Evolutionary conservation across 2,888 invertebrate genomes (phyloP).

Genomic region (Chrysina gloriosa): DNA sequence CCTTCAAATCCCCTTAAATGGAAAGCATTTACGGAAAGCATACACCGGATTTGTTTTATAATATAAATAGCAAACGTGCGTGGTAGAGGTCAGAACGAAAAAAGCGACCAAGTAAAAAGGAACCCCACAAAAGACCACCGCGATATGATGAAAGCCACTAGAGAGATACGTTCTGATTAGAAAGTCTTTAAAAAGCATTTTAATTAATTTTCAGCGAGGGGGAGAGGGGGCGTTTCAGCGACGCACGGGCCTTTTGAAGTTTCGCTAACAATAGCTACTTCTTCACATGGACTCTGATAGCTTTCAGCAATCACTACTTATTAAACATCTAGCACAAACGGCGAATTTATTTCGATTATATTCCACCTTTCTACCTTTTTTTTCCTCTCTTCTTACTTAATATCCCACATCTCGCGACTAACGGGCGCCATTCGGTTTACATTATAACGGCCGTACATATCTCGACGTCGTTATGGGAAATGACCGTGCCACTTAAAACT

Average conservation of each 20-base stretch:
- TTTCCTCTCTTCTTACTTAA: too few species aligned
- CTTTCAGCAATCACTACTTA: too few species aligned
- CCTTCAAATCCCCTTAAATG: background rate
- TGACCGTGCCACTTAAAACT: slow-evolving; percentile 18
- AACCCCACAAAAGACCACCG: background rate
- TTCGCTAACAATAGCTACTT: background rate
- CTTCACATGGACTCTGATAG: too few species aligned
- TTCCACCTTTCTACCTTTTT: too few species aligned
- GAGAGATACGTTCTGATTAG: background rate
- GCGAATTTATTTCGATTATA: background rate
- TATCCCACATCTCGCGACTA: background rate
- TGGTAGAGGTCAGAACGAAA: background rate
- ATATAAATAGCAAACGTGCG: background rate
- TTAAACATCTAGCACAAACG: background rate
- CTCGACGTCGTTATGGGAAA: slow-evolving; percentile 9
- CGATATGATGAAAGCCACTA: background rate
- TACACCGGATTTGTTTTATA: background rate
- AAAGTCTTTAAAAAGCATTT: slow-evolving; percentile 6
- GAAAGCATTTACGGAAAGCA: background rate
- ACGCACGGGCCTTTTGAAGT: background rate
- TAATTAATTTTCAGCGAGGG: slow-evolving; percentile 1
- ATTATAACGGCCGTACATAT: slow-evolving; percentile 26
- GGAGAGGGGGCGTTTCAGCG: too few species aligned
- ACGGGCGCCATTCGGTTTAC: slow-evolving; percentile 3
- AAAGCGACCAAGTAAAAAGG: background rate